Evolutionary conservation across 1,140 invertebrate species (phyloP), one percentile per base, ranked within the genome.

Genomic region (Mizuhopecten yessoensis): DNA sequence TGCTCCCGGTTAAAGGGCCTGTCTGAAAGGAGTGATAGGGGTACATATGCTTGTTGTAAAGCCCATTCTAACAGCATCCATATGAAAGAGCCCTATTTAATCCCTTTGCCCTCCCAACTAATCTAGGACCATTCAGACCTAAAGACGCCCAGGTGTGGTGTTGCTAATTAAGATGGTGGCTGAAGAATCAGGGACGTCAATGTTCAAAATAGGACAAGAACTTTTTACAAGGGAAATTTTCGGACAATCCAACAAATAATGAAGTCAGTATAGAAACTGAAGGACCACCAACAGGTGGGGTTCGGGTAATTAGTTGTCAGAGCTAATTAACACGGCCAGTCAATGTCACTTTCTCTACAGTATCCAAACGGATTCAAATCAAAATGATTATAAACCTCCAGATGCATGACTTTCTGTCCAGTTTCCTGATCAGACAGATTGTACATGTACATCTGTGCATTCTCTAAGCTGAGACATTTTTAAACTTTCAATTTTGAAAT

Each of bases 101-200:
- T 29, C n/a, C 57, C 57, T 29, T 75, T 75, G 57, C 57, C 57
- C 57, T 75, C 57, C 57, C 57, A 29, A 29, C 57, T 75, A 75
- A 75, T 75, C 57, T 75, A 9, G 57, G 57, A 75, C 57, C 5
- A 75, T 75, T 75, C 57, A 75, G n/a, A n/a, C 11, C 57, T 75
- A 29, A 45, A 75, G 57, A 29, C 57, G 57, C n/a, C 57, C 57
- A 75, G 57, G 57, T 75, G 57, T 75, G 57, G 57, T 29, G 57
- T 29, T 29, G 57, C 57, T 75, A 75, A 75, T 75, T 29, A 75
- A 75, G 57, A 75, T 75, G 23, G 57, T 29, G 17, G 23, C 11
- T 75, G 57, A 75, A 75, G 57, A 75, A 75, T 75, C 57, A 75
- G 9, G 57, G 57, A 75, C 29, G 57, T 75, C 57, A 75, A 75